A percentile compares a stretch with the other conserved stretches of the same genome.
phyloP scores from a whole-genome alignment of 1,140 invertebrate genomes.

The Drosophila prosaltans region DNA sequence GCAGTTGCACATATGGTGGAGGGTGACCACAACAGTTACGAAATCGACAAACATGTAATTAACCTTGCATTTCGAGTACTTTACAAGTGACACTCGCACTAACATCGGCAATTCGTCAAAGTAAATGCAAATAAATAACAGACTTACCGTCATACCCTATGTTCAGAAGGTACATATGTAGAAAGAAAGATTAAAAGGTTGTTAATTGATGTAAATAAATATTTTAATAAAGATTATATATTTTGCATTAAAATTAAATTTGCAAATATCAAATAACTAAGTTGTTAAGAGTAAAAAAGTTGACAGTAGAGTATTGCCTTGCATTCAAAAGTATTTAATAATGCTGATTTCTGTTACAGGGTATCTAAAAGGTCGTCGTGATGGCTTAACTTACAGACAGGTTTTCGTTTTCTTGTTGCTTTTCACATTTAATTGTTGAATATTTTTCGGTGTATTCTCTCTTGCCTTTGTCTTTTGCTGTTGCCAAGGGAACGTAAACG shows the following conservation, averaged over 20 bases:
- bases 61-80: constrained; percentile 3
- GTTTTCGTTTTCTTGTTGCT: background rate
- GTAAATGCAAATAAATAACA: constrained; percentile 1
- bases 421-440: constrained; percentile 4
- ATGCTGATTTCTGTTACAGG: background rate
- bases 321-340: no score
- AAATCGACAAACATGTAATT: constrained; percentile 4
- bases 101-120: background rate
- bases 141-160: background rate
- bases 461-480: constrained; percentile 48
- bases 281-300: no score
- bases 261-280: no score
- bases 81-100: constrained; percentile 1
- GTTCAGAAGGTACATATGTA: background rate
- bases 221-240: no score
- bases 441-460: constrained; percentile 33
- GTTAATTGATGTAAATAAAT: no score
- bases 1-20: constrained; percentile 24
- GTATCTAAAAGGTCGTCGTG: background rate
- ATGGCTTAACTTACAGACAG: background rate
- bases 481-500: constrained; percentile 54
- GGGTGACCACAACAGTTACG: constrained; percentile 40
- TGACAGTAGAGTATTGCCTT: no score
- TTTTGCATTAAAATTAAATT: no score
- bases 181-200: background rate